Evolutionary conservation across 2,113 vertebrate genomes (phyloP).

Genomic region (Zeus faber): DNA sequence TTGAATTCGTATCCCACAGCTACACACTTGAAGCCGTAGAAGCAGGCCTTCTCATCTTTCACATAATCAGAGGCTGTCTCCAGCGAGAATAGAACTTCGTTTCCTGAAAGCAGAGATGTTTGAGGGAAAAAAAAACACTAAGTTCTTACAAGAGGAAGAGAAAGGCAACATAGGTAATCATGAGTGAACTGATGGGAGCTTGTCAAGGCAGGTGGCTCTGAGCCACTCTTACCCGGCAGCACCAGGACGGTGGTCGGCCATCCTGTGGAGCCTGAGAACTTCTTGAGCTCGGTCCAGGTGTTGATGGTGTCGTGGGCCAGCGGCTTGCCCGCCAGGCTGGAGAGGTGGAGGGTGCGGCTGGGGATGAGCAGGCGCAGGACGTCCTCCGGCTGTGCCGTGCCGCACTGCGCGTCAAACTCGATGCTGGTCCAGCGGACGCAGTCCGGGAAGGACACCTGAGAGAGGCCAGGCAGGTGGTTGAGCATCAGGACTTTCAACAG

Average conservation of each 20-base stretch:
- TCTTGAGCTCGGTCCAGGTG: conserved; percentile 96
- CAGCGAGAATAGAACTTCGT: conserved; percentile 94
- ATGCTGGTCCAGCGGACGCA: conserved; percentile 96
- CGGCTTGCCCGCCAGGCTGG: conserved; percentile 85
- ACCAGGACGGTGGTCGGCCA: conserved; percentile 95
- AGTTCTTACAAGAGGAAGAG: neutral
- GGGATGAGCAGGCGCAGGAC: conserved; percentile 93
- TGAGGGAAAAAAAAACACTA: neutral
- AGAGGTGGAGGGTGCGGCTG: conserved; percentile 83
- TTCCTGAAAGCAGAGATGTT: conserved; percentile 75
- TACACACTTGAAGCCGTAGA: conserved; percentile 97
- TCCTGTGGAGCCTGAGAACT: conserved; percentile 90
- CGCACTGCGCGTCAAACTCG: conserved; percentile 95
- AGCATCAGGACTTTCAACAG: no score
- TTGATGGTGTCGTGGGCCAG: conserved; percentile 92
- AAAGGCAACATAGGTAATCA: neutral
- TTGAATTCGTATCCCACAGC: conserved; percentile 98
- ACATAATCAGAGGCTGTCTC: conserved; percentile 98
- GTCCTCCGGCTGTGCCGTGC: conserved; percentile 95
- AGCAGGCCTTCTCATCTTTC: conserved; percentile 96
- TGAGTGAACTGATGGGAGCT: conserved; percentile 8
- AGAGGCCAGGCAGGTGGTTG: neutral
- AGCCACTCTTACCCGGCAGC: conserved; percentile 81
- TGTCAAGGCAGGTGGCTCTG: conserved; percentile 4
- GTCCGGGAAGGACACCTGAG: conserved; percentile 94